Base-by-base conservation (phyloP, 1,140 invertebrate genomes). In the Brachionus rubens region DNA sequence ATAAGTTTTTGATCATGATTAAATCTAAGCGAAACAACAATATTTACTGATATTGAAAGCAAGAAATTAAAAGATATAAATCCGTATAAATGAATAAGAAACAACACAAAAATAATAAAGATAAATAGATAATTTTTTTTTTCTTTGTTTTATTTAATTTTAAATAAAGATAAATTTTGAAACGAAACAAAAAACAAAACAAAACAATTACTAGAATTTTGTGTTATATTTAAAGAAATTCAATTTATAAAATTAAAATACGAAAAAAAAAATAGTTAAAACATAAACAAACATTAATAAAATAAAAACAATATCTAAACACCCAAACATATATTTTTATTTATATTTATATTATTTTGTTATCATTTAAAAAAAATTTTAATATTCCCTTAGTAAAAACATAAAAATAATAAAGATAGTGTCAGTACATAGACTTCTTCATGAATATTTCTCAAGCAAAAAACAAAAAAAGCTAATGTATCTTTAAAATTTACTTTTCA, bases 71-170 rank as follows among this genome's bases (percentile, higher is more conserved):
- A 59, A 26, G 36, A 59, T 36, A 36, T 59, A 36, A 19, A 19
- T 7, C n/a, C n/a, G n/a, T n/a, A n/a, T n/a, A n/a, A n/a, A n/a
- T n/a, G n/a, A n/a, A n/a, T n/a, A n/a, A n/a, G n/a, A 36, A 12
- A 12, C 54, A n/a, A 33, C 26, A 16, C 9, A 59, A 59, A 59
- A 59, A 28, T 30, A 12, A 59, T 59, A 36, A 19, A 59, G 54
- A 59, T 59, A 33, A 59, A 59, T n/a, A 59, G 54, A 59, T 59
- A 59, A 59, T 33, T 59, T 59, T 59, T 26, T 59, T 59, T 59
- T 59, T 33, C 36, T 59, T 36, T 36, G 36, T 28, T 10, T 28
- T 28, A 56, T 10, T 28, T 36, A 59, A 21, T 59, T 33, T 59
- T 40, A 59, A 59, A 59, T 59, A 59, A 33, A 59, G n/a, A 33